phyloP scores from a whole-genome alignment of 2,113 vertebrate species.

The Vulpes ferrilata region DNA sequence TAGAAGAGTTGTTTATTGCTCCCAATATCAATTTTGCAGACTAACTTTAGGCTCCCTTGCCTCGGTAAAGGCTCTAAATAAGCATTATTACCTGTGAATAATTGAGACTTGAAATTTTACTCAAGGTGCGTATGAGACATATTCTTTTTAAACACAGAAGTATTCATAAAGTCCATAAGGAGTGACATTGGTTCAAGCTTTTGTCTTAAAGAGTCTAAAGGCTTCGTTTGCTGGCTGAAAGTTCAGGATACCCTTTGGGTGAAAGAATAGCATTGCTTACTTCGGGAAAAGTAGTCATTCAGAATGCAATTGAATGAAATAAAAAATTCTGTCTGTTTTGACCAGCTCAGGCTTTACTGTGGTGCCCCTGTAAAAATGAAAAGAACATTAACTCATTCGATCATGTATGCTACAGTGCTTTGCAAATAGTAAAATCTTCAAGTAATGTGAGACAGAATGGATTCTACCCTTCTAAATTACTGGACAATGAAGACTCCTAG shows the following conservation, averaged over 20 bases:
- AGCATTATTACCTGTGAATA: not conserved
- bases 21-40: not conserved
- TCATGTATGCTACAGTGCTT: not conserved
- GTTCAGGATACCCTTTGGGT: not conserved
- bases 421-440: not conserved
- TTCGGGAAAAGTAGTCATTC: not conserved
- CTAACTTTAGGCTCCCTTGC: not conserved
- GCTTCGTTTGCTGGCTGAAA: not conserved
- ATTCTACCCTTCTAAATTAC: conserved; percentile 1
- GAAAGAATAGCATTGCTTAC: not conserved
- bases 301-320: not conserved
- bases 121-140: not conserved
- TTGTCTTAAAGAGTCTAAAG: not conserved
- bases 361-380: not conserved
- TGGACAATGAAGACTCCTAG: not conserved
- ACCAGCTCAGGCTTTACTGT: not conserved
- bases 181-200: not conserved
- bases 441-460: not conserved
- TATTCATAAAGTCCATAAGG: not conserved
- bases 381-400: not conserved
- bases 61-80: not conserved
- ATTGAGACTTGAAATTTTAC: not conserved
- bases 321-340: not conserved
- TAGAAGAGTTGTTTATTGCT: not conserved
- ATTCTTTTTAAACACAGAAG: not conserved